Evolutionary conservation across 2,797 vertebrate genomes (phyloP), one percentile per base, ranked within the genome.

Genomic region (Ambastaia sidthimunki): DNA sequence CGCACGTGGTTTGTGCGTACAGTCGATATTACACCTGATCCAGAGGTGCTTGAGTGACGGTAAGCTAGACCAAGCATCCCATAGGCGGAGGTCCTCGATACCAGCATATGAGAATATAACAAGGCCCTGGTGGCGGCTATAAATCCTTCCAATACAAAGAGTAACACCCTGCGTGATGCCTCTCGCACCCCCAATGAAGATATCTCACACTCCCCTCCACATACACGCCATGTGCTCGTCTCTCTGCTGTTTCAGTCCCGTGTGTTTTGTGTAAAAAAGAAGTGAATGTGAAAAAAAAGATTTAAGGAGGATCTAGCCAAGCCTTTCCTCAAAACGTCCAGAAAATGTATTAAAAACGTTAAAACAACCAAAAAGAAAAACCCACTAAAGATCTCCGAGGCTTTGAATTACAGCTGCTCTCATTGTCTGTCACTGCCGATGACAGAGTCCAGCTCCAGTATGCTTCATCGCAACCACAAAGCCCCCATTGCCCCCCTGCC

Each of bases 341-440:
- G n/a, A 66, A 59, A 28, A 31, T 31, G 7, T 19, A 63, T 15
- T 48, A 50, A 52, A 70, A 69, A 31, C 16, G 18, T 5, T 31
- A 23, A 28, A 18, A 31, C 2, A 44, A 63, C 19, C 11, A 28
- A 81, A 12, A 19, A 34, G 60, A 71, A n/a, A 54, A 55, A 3
- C 19, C 5, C 63, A 25, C 34, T 34, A 68, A 75, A 80, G 79
- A 60, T 74, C 80, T 37, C 78, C 82, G 80, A 83, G 75, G 9
- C 83, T 65, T 89, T 80, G 85, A 90, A 90, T 88, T 93, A 86
- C 91, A 94, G 88, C 93, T 91, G 92, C 91, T 90, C 88, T 91
- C 86, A 94, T 95, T 95, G 94, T 95, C 91, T 91, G 89, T 78
- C 84, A 78, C 87, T 76, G 91, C 88, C 88, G 87, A 86, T 85